Evolutionary conservation across 2,113 vertebrate genomes (phyloP).

Genomic region (Phyllostomus discolor): DNA sequence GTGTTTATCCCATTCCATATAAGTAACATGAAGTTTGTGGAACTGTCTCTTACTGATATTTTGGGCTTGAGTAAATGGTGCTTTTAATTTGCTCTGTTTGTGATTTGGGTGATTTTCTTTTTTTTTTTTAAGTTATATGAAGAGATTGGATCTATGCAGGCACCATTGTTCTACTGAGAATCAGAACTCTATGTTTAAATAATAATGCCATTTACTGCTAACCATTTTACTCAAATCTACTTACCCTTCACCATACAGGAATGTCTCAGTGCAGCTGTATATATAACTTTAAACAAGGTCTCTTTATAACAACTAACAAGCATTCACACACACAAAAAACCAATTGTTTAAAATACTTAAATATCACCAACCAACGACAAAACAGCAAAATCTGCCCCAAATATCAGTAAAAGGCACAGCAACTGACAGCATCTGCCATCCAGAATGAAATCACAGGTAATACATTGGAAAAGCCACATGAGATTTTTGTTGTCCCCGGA

Average conservation of each 20-base stretch:
- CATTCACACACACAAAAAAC: background rate
- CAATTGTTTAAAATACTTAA: background rate
- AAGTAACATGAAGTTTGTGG: background rate
- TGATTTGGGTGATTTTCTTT: background rate
- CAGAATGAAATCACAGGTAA: background rate
- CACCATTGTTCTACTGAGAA: background rate
- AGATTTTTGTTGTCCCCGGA: background rate
- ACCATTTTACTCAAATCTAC: background rate
- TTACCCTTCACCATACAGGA: background rate
- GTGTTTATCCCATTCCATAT: background rate
- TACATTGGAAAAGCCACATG: accelerated
- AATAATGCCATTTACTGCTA: background rate
- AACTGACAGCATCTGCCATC: background rate
- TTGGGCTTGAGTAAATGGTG: background rate
- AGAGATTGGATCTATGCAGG: background rate
- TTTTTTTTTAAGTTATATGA: background rate
- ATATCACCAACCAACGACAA: background rate
- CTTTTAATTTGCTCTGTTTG: background rate
- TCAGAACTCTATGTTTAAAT: background rate
- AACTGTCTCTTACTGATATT: background rate
- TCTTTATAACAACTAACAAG: background rate
- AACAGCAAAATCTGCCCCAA: background rate
- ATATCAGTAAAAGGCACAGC: background rate
- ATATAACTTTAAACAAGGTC: background rate
- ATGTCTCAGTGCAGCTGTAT: background rate